Evolutionary conservation across 1,140 invertebrate species (phyloP).

Genomic region (Ostrea edulis): DNA sequence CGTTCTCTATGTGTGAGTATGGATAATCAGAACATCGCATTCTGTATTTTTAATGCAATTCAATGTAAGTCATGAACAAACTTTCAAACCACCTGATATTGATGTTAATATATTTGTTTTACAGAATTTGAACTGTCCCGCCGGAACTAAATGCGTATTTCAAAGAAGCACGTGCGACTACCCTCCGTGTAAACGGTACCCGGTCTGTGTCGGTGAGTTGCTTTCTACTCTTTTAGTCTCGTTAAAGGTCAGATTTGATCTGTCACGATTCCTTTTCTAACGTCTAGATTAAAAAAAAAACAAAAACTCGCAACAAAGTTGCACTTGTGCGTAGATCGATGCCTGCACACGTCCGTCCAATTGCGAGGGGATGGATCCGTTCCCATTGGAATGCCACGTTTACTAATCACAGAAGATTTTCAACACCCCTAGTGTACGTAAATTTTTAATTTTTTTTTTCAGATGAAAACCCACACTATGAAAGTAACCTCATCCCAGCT

Average conservation of each 20-base stretch:
- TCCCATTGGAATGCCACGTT: neutral
- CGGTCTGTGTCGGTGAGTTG: constrained; percentile 45
- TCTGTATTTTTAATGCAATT: neutral
- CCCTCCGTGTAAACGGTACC: constrained; percentile 52
- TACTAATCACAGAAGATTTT: neutral
- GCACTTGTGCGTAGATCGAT: too few species aligned
- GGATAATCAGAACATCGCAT: neutral
- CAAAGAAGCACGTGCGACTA: constrained; percentile 53
- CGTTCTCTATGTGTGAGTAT: constrained; percentile 8
- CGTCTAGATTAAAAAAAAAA: too few species aligned
- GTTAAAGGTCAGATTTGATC: too few species aligned
- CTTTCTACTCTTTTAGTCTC: neutral
- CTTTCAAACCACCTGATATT: neutral
- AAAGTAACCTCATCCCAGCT: neutral
- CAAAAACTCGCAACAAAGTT: too few species aligned
- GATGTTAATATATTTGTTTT: neutral
- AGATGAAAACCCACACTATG: neutral
- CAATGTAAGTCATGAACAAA: neutral
- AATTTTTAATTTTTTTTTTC: neutral
- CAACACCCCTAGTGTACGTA: neutral
- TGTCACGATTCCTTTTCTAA: too few species aligned
- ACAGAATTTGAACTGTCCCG: constrained; percentile 51
- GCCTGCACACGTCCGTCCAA: neutral
- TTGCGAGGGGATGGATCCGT: neutral
- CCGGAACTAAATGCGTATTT: constrained; percentile 45